Evolutionary conservation across 2,888 invertebrate species (phyloP).

Genomic region (Drosophila quinaria): DNA sequence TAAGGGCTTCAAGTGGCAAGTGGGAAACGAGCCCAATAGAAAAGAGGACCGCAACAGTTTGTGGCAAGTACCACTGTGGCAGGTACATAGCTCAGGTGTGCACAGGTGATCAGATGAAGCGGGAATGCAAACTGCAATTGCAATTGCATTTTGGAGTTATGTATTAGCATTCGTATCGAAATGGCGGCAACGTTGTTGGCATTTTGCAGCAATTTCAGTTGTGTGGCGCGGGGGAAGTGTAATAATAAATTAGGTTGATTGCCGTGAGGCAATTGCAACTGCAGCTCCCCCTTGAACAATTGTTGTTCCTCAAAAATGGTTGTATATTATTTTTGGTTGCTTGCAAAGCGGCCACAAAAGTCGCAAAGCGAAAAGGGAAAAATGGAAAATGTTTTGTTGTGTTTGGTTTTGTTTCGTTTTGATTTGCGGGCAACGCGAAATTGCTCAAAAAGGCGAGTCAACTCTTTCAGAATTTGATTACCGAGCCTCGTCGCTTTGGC

Average conservation of each 20-base stretch:
- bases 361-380: conserved; percentile 33
- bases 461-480: conserved; percentile 76
- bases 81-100: conserved; percentile 6
- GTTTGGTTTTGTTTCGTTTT: conserved; percentile 42
- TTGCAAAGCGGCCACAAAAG: conserved; percentile 34
- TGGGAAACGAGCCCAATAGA: conserved; percentile 7
- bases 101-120: conserved; percentile 1
- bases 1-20: conserved; percentile 23
- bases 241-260: conserved; percentile 80
- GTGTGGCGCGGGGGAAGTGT: conserved; percentile 15
- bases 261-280: conserved; percentile 59
- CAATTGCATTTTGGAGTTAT: conserved; percentile 61
- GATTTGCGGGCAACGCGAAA: conserved; percentile 41
- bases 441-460: conserved; percentile 56
- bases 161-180: conserved; percentile 67
- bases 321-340: not conserved
- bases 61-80: conserved; percentile 27
- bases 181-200: conserved; percentile 26
- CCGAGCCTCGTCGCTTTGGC: conserved; percentile 46
- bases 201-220: conserved; percentile 29
- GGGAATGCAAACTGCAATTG: conserved; percentile 29
- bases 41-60: conserved; percentile 25
- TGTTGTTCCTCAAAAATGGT: not conserved
- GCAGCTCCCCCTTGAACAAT: conserved; percentile 22
- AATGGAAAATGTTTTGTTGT: conserved; percentile 23